phyloP scores from a whole-genome alignment of 2,113 vertebrate genomes.

The Pampusana beccarii region DNA sequence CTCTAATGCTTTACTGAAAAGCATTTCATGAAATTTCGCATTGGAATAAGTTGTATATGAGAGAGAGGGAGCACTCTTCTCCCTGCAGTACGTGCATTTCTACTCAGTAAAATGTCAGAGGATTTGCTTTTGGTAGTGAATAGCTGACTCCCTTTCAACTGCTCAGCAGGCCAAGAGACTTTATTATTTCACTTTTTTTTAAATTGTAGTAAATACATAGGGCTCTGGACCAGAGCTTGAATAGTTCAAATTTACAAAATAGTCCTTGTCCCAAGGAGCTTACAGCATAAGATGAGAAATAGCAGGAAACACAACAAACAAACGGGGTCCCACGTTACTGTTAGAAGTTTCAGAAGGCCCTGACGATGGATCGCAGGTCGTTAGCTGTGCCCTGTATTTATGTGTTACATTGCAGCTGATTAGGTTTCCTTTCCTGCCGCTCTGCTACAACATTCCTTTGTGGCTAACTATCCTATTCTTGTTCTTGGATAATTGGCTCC shows the following conservation, averaged over 20 bases:
- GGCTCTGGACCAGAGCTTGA: neutral
- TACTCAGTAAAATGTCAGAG: neutral
- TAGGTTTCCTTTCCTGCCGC: neutral
- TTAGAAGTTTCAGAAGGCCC: neutral
- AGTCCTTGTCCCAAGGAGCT: neutral
- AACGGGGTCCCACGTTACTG: neutral
- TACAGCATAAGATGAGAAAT: neutral
- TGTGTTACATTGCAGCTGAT: neutral
- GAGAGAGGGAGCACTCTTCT: neutral
- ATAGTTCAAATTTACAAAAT: neutral
- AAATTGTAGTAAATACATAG: neutral
- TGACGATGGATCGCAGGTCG: neutral
- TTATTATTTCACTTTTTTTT: neutral
- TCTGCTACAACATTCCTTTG: neutral
- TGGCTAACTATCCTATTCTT: neutral
- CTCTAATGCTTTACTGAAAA: neutral
- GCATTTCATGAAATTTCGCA: neutral
- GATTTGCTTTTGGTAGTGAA: neutral
- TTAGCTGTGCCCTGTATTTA: neutral
- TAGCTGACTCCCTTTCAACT: neutral
- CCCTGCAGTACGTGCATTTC: neutral
- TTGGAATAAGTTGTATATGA: neutral
- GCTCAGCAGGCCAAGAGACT: neutral
- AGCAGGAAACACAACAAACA: neutral
- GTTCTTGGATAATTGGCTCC: neutral